Base-by-base conservation (phyloP, 2,888 invertebrate genomes). In the Chironomus tentans region DNA sequence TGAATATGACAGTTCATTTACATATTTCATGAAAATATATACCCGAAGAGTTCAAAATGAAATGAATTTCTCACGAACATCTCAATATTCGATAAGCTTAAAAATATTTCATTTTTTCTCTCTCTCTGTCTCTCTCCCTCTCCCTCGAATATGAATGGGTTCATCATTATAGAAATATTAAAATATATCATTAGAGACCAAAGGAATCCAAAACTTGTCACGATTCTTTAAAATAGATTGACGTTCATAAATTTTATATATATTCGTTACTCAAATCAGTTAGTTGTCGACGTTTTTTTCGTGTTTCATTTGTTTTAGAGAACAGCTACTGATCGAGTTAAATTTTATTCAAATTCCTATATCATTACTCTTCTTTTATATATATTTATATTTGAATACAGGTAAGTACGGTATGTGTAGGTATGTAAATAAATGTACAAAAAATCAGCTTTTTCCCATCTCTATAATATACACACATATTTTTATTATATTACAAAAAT, bases 121-220 rank as follows among this genome's bases (percentile, higher is more conserved):
- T n/a, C n/a, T n/a, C n/a, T n/a, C n/a, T n/a, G n/a, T n/a, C n/a
- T n/a, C n/a, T n/a, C n/a, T n/a, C n/a, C n/a, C n/a, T 50, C 50
- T 50, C 50, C 13, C 50, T 50, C 15, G 22, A 18, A 24, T 12
- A 62, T 13, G 22, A 65, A 24, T 65, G 24, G 21, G 21, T 65
- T 13, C 61, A 28, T 73, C 61, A 73, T 62, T 73, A 73, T 28
- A 46, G 62, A 38, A 38, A 73, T 38, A 38, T 38, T 38, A 38
- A 38, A 38, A 38, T 38, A 38, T 38, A 38, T 38, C 38, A 38
- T 38, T 38, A 62, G 62, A 50, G 62, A 62, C 72, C 68, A 68
- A 68, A 46, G 74, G 74, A 74, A 74, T 74, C 47, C 47, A 22
- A 74, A 72, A 74, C 74, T 74, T 74, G 74, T 74, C 74, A 74